Base-by-base conservation (phyloP, 2,888 invertebrate genomes). In the Mesochorus sp. region DNA sequence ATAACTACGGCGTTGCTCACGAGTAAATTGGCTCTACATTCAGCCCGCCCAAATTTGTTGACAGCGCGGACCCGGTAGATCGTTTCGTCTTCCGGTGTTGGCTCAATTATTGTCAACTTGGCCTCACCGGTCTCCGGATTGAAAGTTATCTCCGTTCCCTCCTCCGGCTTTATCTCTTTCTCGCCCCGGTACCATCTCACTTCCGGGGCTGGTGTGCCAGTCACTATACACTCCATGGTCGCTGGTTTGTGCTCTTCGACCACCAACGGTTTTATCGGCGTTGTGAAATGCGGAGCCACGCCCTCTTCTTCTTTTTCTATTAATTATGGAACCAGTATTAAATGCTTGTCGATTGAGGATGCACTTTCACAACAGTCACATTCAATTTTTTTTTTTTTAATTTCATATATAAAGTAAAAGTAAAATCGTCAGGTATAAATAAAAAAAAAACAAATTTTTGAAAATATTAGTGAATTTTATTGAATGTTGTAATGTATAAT, bases 1-100 rank as follows among this genome's bases (percentile, higher is more conserved):
- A 93, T 90, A 68, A 90, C 90, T 78, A 91, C 92, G 76, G 86
- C 90, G 85, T 88, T 92, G 85, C 92, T 93, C 55, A 95, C 93
- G 42, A 95, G 91, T 31, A 96, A 92, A 89, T 96, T 95, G 4
- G 96, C 95, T 85, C 95, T 93, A 85, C 95, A 95, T 87, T 95
- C 93, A 1, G 95, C 95, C 77, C 93, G 93, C 3, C 96, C 96
- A 85, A 94, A 95, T 86, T 94, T 93, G 89, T 96, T 96, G 73
- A 93, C 93, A 3, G 96, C 96, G 87, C 93, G 92, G 49, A 96
- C 94, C 42, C 94, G 93, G 88, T 94, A 96, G 68, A 94, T 92
- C 0, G 94, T 93, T 83, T 95, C 94, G 86, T 96, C 95, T 82
- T 94, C 93, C 1, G 93, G 91, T 1, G 92, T 93, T 31, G 95